These are phyloP conservation scores for Platorchestia sp. DNA, from an alignment of 1,140 invertebrate species.

Conservation along the genomic window DNA sequence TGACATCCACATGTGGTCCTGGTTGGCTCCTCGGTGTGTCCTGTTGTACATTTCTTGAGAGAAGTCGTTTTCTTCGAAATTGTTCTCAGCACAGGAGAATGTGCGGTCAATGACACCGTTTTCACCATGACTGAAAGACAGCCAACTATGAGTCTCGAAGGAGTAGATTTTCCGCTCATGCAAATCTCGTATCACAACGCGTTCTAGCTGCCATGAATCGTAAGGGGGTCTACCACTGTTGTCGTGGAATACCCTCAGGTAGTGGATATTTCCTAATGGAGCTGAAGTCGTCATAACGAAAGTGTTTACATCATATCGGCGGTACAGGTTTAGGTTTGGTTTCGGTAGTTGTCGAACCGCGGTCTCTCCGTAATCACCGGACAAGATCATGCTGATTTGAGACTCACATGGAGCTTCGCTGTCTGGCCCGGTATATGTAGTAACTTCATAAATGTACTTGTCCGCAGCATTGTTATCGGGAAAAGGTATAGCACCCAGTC, in stretches of 20 bases:
- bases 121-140: conserved; percentile 21
- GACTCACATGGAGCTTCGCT: conserved; percentile 55
- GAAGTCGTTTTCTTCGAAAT: conserved; percentile 45
- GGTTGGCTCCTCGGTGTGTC: conserved; percentile 44
- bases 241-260: conserved; percentile 57
- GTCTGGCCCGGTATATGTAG: conserved; percentile 51
- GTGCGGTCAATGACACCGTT: conserved; percentile 41
- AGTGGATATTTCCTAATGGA: conserved; percentile 47
- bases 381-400: conserved; percentile 43
- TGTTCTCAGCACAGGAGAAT: conserved; percentile 21
- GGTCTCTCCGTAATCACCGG: conserved; percentile 52
- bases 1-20: conserved; percentile 60
- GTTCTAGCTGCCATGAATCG: conserved; percentile 45
- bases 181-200: conserved; percentile 32
- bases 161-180: conserved; percentile 18
- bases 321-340: conserved; percentile 44
- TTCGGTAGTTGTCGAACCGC: conserved; percentile 44
- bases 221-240: conserved; percentile 12
- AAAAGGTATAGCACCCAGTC: conserved; percentile 53
- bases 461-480: conserved; percentile 56
- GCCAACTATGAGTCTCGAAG: conserved; percentile 16
- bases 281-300: conserved; percentile 54
- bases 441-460: conserved; percentile 58
- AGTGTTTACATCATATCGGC: conserved; percentile 44
- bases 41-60: conserved; percentile 57